These are phyloP conservation scores for Magallana ariakensis DNA, from an alignment of 1,140 invertebrate genomes.

Conservation along the genomic window DNA sequence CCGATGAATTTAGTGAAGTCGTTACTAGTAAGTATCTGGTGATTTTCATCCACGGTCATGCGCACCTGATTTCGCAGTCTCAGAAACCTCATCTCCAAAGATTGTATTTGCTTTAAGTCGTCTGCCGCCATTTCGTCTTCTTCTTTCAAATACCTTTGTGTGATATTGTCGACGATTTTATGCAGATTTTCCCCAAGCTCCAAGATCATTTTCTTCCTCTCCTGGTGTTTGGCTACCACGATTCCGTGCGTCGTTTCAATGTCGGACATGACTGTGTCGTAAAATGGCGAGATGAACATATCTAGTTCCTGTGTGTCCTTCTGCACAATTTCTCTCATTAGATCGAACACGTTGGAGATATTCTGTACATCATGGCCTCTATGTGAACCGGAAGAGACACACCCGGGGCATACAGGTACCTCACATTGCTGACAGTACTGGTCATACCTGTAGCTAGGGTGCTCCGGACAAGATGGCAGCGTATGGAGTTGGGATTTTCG, in stretches of 20 bases:
- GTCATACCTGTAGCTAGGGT: not conserved
- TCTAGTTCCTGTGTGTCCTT: slow-evolving; percentile 1
- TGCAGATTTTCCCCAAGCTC: not conserved
- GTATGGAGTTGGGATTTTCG: not conserved
- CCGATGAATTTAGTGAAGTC: not conserved
- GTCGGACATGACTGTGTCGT: not conserved
- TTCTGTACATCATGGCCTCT: not conserved
- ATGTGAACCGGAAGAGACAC: not conserved
- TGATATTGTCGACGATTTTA: not conserved
- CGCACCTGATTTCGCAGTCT: not conserved
- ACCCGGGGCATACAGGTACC: not conserved
- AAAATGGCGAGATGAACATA: slow-evolving; percentile 11
- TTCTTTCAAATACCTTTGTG: not conserved
- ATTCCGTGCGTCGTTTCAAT: not conserved
- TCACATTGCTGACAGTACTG: slow-evolving; percentile 5
- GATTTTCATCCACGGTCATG: not conserved
- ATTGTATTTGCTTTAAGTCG: not conserved
- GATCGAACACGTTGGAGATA: not conserved
- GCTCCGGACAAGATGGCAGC: not conserved
- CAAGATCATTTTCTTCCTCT: not conserved
- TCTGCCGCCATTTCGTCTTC: not conserved
- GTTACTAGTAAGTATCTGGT: not conserved
- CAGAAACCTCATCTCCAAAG: not conserved
- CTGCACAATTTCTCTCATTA: not conserved
- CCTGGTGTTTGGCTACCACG: not conserved